Evolutionary conservation across 2,797 vertebrate genomes (phyloP).

Genomic region (Eremophila alpestris): DNA sequence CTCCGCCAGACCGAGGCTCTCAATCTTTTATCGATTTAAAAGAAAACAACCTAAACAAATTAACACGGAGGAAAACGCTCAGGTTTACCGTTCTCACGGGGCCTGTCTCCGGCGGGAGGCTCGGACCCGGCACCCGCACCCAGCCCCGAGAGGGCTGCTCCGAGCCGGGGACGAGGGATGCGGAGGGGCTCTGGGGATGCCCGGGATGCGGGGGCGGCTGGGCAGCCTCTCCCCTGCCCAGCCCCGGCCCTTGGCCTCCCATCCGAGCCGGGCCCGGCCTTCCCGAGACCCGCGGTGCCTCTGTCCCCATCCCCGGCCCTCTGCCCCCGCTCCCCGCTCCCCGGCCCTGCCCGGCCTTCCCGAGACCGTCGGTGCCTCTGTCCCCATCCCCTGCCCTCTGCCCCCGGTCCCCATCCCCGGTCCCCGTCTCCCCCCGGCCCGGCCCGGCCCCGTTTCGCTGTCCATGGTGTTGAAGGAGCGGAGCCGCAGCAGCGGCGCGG

Average conservation of each 20-base stretch:
- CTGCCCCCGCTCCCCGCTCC: background rate
- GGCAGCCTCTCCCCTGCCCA: background rate
- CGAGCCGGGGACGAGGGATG: background rate
- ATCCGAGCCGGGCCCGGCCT: background rate
- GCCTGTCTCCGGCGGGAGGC: background rate
- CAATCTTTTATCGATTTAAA: conserved; percentile 54
- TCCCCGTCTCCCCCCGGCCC: background rate
- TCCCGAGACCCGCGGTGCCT: background rate
- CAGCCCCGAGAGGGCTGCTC: background rate
- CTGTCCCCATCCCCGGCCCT: background rate
- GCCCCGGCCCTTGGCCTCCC: background rate
- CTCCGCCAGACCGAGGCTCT: conserved; percentile 22
- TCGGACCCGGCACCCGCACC: background rate
- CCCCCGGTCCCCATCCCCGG: background rate
- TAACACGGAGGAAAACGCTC: background rate
- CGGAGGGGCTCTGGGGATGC: background rate
- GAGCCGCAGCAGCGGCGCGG: background rate
- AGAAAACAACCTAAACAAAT: conserved; percentile 53
- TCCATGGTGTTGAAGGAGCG: conserved; percentile 78
- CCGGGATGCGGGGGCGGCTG: background rate
- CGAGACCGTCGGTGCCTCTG: background rate
- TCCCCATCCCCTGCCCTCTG: background rate
- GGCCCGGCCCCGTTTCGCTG: conserved; percentile 57
- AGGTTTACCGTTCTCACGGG: background rate
- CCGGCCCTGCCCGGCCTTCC: background rate